A percentile compares a stretch with the other conserved stretches of the same genome.
Conservation (phyloP, 2,888 invertebrate species). For the Phragmatobia fuliginosa region DNA sequence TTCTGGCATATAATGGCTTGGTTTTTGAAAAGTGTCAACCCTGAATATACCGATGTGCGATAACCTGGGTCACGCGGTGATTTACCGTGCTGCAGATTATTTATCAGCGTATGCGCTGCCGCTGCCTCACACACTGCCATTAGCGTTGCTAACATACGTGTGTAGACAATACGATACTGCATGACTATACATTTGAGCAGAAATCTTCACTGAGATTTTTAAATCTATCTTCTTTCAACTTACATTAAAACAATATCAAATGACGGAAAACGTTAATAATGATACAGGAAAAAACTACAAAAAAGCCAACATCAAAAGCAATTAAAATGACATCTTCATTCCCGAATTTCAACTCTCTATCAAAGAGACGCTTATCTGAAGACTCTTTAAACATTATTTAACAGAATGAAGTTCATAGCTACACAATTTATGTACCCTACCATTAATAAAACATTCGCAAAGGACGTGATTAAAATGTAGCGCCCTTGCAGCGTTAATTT, state of each 20-base stretch:
- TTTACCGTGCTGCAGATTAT: conserved; percentile 68
- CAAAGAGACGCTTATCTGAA: conserved; percentile 14
- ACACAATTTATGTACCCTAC: conserved; percentile 42
- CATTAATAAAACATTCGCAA: conserved; percentile 49
- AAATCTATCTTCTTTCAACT: neutral
- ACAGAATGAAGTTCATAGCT: conserved; percentile 30
- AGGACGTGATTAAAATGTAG: conserved; percentile 57
- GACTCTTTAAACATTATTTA: conserved; percentile 11
- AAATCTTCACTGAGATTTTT: neutral
- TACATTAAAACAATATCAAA: neutral
- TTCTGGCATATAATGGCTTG: too few species aligned
- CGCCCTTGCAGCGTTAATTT: conserved; percentile 56
- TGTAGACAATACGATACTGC: conserved; percentile 14
- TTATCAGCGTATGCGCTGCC: conserved; percentile 54
- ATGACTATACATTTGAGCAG: neutral
- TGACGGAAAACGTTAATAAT: neutral
- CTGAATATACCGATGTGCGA: conserved; percentile 58
- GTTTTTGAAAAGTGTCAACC: conserved; percentile 43
- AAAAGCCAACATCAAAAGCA: neutral
- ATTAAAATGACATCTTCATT: conserved; percentile 6
- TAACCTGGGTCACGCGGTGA: conserved; percentile 66
- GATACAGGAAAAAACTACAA: neutral
- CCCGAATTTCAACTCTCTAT: conserved; percentile 1
- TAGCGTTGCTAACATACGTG: conserved; percentile 43
- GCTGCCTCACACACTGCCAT: conserved; percentile 44